Conservation (phyloP, 1,140 invertebrate genomes). For the Dufourea novaeangliae region DNA sequence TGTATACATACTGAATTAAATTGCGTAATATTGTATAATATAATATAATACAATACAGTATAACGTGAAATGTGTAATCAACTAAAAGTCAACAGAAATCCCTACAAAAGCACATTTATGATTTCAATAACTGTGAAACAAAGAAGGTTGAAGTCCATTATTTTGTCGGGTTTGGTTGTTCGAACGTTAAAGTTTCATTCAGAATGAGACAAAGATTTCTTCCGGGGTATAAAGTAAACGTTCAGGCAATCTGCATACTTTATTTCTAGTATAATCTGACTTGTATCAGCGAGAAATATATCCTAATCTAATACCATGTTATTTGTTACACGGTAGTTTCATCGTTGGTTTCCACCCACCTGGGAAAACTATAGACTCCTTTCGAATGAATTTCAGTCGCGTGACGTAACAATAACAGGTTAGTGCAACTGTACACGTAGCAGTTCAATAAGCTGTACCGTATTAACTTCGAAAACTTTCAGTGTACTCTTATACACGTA, state of each 20-base stretch:
- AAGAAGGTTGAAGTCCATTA: not conserved
- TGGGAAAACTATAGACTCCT: no score
- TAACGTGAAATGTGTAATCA: no score
- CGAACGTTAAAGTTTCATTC: not conserved
- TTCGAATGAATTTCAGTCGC: conserved; percentile 7
- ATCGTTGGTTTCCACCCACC: not conserved
- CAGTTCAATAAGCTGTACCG: conserved; percentile 1
- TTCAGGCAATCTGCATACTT: not conserved
- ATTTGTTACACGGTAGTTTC: not conserved
- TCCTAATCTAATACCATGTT: not conserved
- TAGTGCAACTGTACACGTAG: not conserved
- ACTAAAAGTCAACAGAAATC: no score
- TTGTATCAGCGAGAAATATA: not conserved
- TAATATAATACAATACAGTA: no score
- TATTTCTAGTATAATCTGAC: not conserved
- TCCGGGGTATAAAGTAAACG: not conserved
- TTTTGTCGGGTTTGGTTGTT: no score
- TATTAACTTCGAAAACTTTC: not conserved
- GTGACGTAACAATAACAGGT: conserved; percentile 7
- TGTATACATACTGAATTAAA: no score
- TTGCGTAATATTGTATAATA: no score
- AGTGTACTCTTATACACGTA: not conserved
- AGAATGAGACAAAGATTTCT: not conserved
- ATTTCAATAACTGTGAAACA: no score
- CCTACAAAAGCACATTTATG: no score